Evolutionary conservation across 2,113 vertebrate genomes (phyloP), one percentile per base, ranked within the genome.

Genomic region (Oenanthe melanoleuca): DNA sequence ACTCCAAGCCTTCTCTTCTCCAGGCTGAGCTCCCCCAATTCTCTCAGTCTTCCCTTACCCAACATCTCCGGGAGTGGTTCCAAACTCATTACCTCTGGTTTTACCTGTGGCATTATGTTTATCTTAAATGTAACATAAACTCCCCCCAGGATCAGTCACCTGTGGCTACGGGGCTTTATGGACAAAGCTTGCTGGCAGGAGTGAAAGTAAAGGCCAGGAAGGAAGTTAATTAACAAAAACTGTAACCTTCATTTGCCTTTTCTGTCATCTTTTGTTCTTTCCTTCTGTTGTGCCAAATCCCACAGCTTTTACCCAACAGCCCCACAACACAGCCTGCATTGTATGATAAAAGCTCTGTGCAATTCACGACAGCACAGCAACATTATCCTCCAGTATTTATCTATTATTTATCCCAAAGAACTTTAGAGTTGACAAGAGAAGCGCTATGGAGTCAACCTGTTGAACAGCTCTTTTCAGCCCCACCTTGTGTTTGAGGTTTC

Each of bases 161-260:
- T 94, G 88, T 25, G 60, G 20, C 38, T 50, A 5, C 7, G 2
- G n/a, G 89, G 94, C 94, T 86, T 95, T 73, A 29, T 40, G 52
- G 88, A 95, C 97, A 97, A 97, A 97, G 96, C 56, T 71, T 85
- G 52, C 45, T 47, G 78, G 64, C 89, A 55, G 44, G 9, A 42
- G 47, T 37, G 49, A 86, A 72, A 93, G 80, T 81, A 78, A 91
- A 89, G 70, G 26, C 63, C 25, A 6, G 83, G 64, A 18, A 94
- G 81, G 94, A 91, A 91, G 42, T 69, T 93, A 95, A 96, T 96
- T 93, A 95, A 88, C 40, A 84, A 92, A 92, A 92, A 26, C 56
- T 52, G 11, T 37, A 93, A 86, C 71, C 72, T 67, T 55, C 5
- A 0, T 53, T 93, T 88, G 75, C 89, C 56, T 96, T 92, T 92